phyloP scores from a whole-genome alignment of 2,113 vertebrate species.

The Uria lomvia region DNA sequence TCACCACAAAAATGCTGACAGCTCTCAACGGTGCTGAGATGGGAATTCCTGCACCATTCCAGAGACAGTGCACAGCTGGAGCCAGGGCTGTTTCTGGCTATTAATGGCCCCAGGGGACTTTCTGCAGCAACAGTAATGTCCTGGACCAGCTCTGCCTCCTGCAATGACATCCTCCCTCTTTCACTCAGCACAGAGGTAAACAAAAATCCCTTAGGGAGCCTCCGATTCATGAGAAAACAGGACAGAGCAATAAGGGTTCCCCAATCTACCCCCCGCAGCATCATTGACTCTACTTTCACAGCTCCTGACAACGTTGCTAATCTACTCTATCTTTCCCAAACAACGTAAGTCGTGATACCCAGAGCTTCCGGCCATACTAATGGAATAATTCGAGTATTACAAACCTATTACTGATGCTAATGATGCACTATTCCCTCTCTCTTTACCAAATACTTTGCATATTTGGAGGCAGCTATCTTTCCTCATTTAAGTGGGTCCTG shows the following conservation, averaged over 20 bases:
- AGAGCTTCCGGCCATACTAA: neutral
- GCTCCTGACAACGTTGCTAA: neutral
- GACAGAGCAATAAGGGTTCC: neutral
- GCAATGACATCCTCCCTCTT: neutral
- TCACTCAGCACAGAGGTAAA: neutral
- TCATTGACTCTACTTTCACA: neutral
- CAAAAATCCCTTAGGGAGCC: neutral
- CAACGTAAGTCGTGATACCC: neutral
- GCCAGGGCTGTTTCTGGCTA: neutral
- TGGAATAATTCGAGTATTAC: neutral
- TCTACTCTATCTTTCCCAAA: neutral
- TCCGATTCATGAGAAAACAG: neutral
- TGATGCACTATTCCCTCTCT: neutral
- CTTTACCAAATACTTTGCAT: neutral
- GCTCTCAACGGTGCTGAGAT: fast-evolving
- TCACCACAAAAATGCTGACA: neutral
- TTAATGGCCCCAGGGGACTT: neutral
- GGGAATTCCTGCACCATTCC: neutral
- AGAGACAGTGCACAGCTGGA: neutral
- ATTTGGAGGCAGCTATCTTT: neutral
- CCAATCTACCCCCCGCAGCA: neutral
- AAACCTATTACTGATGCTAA: neutral
- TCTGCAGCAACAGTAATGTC: neutral
- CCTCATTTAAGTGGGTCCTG: neutral
- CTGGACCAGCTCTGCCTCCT: neutral